Evolutionary conservation across 2,888 invertebrate species (phyloP), one percentile per base, ranked within the genome.

Genomic region (Cantharis nigra): DNA sequence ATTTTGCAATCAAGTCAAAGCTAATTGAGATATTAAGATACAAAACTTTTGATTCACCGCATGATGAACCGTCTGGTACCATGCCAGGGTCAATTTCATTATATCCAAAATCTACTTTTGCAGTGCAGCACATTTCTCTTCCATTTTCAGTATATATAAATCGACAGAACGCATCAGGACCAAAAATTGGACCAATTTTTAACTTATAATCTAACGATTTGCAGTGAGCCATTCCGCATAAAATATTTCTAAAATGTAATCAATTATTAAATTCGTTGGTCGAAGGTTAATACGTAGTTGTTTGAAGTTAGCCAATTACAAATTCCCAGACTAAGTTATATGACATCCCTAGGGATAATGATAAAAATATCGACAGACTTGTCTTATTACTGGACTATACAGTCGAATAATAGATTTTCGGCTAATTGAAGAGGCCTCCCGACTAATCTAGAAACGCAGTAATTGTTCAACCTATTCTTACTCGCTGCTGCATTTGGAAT

Each of bases 141-240:
- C 92, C 92, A 2, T 95, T 93, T 9, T 91, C 91, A 80, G 93
- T 92, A 83, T 95, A 96, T 84, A 97, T 93, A 88, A 96, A 97
- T 74, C 95, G 28, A 28, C 28, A 28, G 9, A 28, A 0, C 28
- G 9, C 9, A 1, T 9, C 9, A 28, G 9, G 9, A 28, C 28
- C 9, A 28, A 9, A 9, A 9, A 9, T 2, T 28, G 28, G 9
- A 28, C 98, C 98, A 88, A 97, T 98, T 87, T 97, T 96, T 5
- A 99, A 90, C 20, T 96, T 92, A 87, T 99, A 99, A 88, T 97
- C 98, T 78, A 97, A 90, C 86, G 98, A 98, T 7, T 94, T 93
- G 87, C 99, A 99, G 88, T 99, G 98, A 72, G 99, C 90, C 92
- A 98, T 94, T 3, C 99, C 99, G 89, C 99, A 99, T 79, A 93